Percentiles rank a stretch among this genome's conserved stretches.
Evolutionary conservation across 2,888 invertebrate genomes (phyloP).

Genomic region (Amphipoea oculea): DNA sequence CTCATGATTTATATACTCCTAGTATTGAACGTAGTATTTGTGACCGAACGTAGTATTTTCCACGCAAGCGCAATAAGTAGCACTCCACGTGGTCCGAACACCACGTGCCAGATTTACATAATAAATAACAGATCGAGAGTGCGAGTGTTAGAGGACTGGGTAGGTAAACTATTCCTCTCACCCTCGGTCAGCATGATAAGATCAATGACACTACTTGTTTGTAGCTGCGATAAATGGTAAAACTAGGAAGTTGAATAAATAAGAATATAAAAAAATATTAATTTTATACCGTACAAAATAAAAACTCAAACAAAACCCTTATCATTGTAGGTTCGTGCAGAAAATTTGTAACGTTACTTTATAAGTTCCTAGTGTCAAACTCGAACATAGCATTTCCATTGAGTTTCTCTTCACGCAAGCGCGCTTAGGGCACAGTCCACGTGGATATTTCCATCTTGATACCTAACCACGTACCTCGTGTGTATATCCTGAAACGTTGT

Average conservation of each 20-base stretch:
- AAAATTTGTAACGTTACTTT: not conserved
- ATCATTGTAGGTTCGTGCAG: not conserved
- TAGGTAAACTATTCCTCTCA: not conserved
- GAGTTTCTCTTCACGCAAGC: conserved; percentile 6
- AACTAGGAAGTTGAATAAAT: not conserved
- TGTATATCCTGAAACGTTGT: not conserved
- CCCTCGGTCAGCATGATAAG: not conserved
- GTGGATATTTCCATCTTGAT: not conserved
- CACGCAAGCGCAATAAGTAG: conserved; percentile 26
- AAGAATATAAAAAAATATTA: not conserved
- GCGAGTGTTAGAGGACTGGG: not conserved
- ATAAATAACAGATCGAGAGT: not conserved
- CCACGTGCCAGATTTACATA: not conserved
- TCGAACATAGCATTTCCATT: not conserved
- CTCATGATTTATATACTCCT: conserved; percentile 18
- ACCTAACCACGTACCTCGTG: not conserved
- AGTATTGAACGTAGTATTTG: conserved; percentile 21
- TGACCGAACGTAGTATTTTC: conserved; percentile 13
- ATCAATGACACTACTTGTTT: not conserved
- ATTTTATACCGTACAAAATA: not conserved
- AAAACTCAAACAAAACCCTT: not conserved
- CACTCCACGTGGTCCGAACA: conserved; percentile 10
- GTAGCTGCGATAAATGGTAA: not conserved
- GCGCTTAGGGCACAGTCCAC: not conserved
- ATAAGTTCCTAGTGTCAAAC: conserved; percentile 15